These are phyloP conservation scores for Drosophila leonis DNA, from an alignment of 2,888 invertebrate species.

Conservation along the genomic window DNA sequence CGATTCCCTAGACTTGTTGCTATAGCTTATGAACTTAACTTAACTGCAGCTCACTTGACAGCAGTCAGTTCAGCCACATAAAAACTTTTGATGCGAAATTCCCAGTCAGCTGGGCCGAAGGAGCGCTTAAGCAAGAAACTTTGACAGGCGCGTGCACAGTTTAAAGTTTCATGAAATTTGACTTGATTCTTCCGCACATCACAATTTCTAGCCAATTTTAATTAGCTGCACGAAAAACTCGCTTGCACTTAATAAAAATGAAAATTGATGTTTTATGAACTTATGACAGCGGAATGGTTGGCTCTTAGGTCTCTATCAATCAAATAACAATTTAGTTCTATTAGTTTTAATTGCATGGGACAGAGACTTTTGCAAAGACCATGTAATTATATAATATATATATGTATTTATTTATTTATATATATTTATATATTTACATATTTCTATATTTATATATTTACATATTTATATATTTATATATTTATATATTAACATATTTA, in stretches of 20 bases:
- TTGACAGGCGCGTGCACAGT: slow-evolving; percentile 7
- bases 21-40: slow-evolving; percentile 35
- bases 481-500: neutral
- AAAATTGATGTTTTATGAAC: slow-evolving; percentile 56
- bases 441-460: neutral
- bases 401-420: too few species aligned
- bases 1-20: slow-evolving; percentile 14
- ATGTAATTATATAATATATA: neutral
- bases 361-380: neutral
- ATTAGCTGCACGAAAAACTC: neutral
- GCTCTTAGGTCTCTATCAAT: neutral
- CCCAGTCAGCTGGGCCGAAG: neutral
- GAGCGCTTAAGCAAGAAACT: slow-evolving; percentile 16
- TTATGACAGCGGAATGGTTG: neutral
- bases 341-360: neutral
- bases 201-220: slow-evolving; percentile 18
- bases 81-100: slow-evolving; percentile 16
- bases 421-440: too few species aligned
- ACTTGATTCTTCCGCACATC: neutral
- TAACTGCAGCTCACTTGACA: slow-evolving; percentile 17
- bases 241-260: slow-evolving; percentile 33
- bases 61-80: slow-evolving; percentile 8
- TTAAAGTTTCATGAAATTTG: slow-evolving; percentile 11
- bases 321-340: neutral
- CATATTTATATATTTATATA: neutral